Conservation (phyloP, 2,797 vertebrate species). For the Gorsachius magnificus region DNA sequence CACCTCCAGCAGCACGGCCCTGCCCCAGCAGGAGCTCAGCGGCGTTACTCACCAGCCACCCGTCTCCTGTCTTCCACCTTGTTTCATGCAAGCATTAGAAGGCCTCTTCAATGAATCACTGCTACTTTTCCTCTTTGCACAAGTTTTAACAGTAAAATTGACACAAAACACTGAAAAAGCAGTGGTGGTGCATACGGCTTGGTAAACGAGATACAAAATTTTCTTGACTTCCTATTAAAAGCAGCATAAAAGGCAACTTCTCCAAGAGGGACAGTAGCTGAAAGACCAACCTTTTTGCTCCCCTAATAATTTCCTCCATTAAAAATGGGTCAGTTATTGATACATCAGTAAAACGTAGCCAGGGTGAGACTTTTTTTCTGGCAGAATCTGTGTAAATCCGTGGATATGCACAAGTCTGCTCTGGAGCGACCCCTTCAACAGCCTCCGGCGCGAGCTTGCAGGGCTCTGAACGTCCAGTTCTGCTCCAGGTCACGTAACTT, state of each 20-base stretch:
- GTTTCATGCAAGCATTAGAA: background rate
- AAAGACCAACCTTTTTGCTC: background rate
- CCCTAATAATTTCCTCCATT: background rate
- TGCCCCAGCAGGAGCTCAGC: background rate
- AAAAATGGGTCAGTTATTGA: background rate
- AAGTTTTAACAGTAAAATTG: background rate
- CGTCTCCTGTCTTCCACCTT: fast-evolving
- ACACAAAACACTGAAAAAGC: background rate
- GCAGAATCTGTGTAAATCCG: background rate
- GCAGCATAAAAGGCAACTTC: fast-evolving
- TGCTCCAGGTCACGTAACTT: background rate
- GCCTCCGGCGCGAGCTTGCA: fast-evolving
- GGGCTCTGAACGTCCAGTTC: fast-evolving
- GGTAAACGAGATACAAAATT: background rate
- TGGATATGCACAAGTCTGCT: fast-evolving
- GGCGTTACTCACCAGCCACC: fast-evolving
- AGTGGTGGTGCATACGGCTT: background rate
- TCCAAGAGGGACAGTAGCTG: background rate
- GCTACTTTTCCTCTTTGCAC: background rate
- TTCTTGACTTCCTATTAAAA: background rate
- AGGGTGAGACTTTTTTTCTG: background rate
- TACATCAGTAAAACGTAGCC: background rate
- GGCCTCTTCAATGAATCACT: background rate
- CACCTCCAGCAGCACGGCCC: background rate
- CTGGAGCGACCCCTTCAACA: background rate